Conservation (phyloP, 2,888 invertebrate genomes). For the Brassicogethes aeneus region DNA sequence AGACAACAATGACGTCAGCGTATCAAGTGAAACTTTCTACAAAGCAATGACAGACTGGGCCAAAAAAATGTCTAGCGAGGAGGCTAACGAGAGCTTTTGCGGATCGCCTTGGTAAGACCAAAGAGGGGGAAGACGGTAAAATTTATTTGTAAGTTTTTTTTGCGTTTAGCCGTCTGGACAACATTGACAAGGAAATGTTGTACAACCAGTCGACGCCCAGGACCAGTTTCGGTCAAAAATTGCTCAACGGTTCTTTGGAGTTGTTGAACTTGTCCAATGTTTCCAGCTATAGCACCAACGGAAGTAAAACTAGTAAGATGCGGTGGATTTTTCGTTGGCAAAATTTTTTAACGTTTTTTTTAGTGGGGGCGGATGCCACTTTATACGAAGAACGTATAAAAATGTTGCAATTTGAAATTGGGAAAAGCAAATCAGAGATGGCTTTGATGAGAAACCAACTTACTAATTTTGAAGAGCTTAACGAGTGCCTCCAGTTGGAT, state of each 20-base stretch:
- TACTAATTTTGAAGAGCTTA: constrained; percentile 25
- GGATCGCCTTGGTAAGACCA: constrained; percentile 19
- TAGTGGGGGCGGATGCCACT: constrained; percentile 16
- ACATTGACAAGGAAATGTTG: no score
- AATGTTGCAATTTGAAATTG: constrained; percentile 24
- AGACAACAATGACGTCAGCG: constrained; percentile 16
- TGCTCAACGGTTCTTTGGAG: constrained; percentile 17
- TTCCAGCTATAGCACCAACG: constrained; percentile 19
- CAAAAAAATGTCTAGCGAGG: constrained; percentile 17
- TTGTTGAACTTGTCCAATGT: constrained; percentile 22
- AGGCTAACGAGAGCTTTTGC: constrained; percentile 14
- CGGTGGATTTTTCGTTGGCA: background rate
- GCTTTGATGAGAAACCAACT: constrained; percentile 23
- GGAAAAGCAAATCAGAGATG: constrained; percentile 23
- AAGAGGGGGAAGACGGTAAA: no score
- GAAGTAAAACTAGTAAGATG: background rate
- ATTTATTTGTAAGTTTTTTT: no score
- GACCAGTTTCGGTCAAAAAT: constrained; percentile 23
- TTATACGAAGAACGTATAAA: constrained; percentile 23
- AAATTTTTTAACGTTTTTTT: constrained; percentile 4
- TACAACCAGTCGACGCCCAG: constrained; percentile 26
- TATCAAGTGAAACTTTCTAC: constrained; percentile 23
- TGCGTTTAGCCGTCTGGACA: no score
- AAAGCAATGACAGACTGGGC: constrained; percentile 28
- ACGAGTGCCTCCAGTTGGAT: constrained; percentile 25